These are phyloP conservation scores for Conomelus anceps DNA, from an alignment of 2,888 invertebrate species.

Conservation along the genomic window DNA sequence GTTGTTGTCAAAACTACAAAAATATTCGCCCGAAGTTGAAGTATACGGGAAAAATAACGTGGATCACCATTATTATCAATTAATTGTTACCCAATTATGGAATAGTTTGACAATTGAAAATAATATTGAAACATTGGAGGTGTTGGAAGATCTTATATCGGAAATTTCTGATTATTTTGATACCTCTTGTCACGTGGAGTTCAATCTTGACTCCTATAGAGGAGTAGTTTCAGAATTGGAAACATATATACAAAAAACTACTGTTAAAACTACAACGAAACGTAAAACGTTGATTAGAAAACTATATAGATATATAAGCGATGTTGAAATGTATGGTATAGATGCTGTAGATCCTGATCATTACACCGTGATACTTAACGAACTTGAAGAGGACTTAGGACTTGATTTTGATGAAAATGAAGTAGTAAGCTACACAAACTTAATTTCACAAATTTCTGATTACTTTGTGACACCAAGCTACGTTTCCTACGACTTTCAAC, in stretches of 20 bases:
- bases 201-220: neutral
- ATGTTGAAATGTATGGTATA: neutral
- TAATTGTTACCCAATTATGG: neutral
- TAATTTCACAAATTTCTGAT: neutral
- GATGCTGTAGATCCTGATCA: neutral
- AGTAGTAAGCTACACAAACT: neutral
- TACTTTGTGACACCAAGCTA: neutral
- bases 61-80: neutral
- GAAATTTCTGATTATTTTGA: neutral
- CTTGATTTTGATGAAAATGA: neutral
- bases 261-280: neutral
- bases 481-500: neutral
- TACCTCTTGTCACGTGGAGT: neutral
- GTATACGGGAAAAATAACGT: neutral
- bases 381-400: neutral
- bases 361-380: neutral
- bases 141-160: neutral
- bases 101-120: neutral
- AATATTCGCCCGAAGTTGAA: neutral
- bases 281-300: neutral
- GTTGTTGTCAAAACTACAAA: neutral
- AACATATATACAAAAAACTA: neutral
- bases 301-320: neutral
- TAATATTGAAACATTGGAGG: neutral
- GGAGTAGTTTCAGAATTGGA: neutral